Evolutionary conservation across 35 echinoderm and acorn worm genomes (phyloP).

Genomic region (Lytechinus variegatus): DNA sequence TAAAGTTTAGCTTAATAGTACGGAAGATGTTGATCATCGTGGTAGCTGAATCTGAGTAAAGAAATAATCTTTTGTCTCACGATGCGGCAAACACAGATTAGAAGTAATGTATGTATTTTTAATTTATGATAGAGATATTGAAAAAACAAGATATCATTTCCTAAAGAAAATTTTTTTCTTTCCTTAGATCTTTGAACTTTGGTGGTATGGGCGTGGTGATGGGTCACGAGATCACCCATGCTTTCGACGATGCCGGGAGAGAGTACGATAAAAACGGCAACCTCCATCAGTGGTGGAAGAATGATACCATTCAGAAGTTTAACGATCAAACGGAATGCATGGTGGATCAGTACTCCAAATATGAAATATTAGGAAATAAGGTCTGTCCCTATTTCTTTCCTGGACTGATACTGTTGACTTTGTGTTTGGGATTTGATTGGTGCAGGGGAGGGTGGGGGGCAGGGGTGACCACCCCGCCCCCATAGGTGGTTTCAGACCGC

Average conservation of each 20-base stretch:
- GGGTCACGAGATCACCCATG: slow-evolving; percentile 96
- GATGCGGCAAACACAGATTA: too few relatives aligned
- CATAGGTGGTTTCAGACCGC: too few relatives aligned
- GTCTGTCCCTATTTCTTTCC: neutral
- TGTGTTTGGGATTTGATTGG: too few relatives aligned
- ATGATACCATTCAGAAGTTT: slow-evolving; percentile 73
- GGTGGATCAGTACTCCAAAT: slow-evolving; percentile 89
- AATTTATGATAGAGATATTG: too few relatives aligned
- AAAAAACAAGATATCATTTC: too few relatives aligned
- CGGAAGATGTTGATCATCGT: too few relatives aligned
- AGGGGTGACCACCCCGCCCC: too few relatives aligned
- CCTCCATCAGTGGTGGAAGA: slow-evolving; percentile 93
- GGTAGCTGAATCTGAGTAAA: too few relatives aligned
- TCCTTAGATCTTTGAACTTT: slow-evolving; percentile 88
- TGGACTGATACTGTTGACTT: neutral
- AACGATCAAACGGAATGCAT: slow-evolving; percentile 79
- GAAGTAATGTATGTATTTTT: too few relatives aligned
- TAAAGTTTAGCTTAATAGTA: too few relatives aligned
- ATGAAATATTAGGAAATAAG: slow-evolving; percentile 64
- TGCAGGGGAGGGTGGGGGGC: too few relatives aligned
- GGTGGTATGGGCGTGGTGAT: slow-evolving; percentile 97
- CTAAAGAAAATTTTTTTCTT: neutral
- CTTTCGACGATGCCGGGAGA: slow-evolving; percentile 85
- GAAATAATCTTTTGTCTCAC: too few relatives aligned
- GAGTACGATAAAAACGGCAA: slow-evolving; percentile 91